Base-by-base conservation (phyloP, 2,113 vertebrate species). In the Gobiocypris rarus region DNA sequence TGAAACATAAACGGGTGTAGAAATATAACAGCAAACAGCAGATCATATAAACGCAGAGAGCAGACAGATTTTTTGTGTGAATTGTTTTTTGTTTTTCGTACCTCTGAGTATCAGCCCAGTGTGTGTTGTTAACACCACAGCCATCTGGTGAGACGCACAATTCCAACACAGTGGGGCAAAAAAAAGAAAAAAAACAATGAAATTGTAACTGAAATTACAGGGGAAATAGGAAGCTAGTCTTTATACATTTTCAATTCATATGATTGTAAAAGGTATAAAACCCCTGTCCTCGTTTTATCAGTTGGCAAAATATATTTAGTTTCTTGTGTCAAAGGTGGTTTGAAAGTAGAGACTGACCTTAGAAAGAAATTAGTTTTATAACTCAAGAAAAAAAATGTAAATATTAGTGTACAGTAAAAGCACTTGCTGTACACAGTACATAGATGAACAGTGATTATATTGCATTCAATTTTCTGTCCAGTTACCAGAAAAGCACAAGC, bases 141-240 rank as follows among this genome's bases (percentile, higher is more conserved):
- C 78, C 78, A 84, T 86, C 87, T 79, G 79, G 48, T 50, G 75
- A 43, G 7, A 76, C 2, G 11, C 61, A 71, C 26, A 84, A 28
- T 50, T 5, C 48, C 69, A 17, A 80, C 14, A 28, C 9, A 17
- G n/a, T n/a, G n/a, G n/a, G n/a, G n/a, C n/a, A n/a, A n/a, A n/a
- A n/a, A n/a, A n/a, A n/a, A n/a, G n/a, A n/a, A n/a, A n/a, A n/a
- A n/a, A n/a, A n/a, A n/a, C n/a, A n/a, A n/a, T n/a, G n/a, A n/a
- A n/a, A n/a, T n/a, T n/a, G n/a, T n/a, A n/a, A n/a, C n/a, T n/a
- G 31, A 31, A 31, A 31, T 31, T 1, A 31, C 31, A 31, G 31
- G 31, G 31, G 3, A 31, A 31, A 31, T 3, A 31, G 31, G 31
- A 31, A 31, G 31, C 45, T 50, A 11, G 17, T n/a, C 28, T 13